These are phyloP conservation scores for Liodrosophila aerea DNA, from an alignment of 2,888 invertebrate genomes.

Conservation along the genomic window DNA sequence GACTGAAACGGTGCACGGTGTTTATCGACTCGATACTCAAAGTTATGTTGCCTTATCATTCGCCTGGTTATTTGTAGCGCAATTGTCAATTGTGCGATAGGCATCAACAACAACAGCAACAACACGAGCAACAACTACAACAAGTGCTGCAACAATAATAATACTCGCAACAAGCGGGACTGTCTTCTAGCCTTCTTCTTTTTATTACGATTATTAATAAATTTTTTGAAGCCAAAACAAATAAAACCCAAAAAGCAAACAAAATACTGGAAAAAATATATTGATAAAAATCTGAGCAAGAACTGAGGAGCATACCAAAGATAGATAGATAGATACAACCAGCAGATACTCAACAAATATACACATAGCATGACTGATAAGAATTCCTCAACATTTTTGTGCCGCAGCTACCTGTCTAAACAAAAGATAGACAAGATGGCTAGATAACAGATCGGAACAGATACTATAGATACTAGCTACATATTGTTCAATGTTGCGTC, in stretches of 20 bases:
- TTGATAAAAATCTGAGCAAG: constrained; percentile 54
- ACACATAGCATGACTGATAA: constrained; percentile 52
- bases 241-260: constrained; percentile 22
- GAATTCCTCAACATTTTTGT: constrained; percentile 29
- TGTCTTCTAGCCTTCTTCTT: no score
- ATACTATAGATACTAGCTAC: neutral
- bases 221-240: constrained; percentile 45
- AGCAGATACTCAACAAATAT: constrained; percentile 29
- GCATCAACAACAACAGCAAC: constrained; percentile 46
- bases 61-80: constrained; percentile 60
- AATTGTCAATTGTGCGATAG: constrained; percentile 75
- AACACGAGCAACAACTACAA: constrained; percentile 20
- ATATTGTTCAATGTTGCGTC: constrained; percentile 18
- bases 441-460: neutral
- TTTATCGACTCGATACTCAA: constrained; percentile 31
- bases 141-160: constrained; percentile 14
- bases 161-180: no score
- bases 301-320: constrained; percentile 20
- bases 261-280: constrained; percentile 28
- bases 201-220: constrained; percentile 45
- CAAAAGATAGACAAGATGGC: constrained; percentile 16
- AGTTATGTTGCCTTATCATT: constrained; percentile 69
- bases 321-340: constrained; percentile 40
- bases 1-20: constrained; percentile 38
- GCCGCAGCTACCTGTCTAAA: constrained; percentile 67